A percentile compares a stretch with the other conserved stretches of the same genome.
Conservation (phyloP, 1,140 invertebrate genomes). For the Potamilus streckersoni region DNA sequence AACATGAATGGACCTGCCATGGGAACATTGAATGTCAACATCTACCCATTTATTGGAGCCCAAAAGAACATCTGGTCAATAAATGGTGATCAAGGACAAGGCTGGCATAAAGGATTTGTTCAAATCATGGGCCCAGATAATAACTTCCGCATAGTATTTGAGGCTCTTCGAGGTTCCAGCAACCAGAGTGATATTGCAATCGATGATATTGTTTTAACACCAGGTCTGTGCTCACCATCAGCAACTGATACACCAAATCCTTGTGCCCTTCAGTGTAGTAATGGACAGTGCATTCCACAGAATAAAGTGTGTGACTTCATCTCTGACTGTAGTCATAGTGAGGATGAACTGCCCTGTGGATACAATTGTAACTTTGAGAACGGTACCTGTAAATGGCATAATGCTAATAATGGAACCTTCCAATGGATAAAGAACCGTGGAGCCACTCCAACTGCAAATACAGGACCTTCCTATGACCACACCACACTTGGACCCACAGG, state of each 20-base stretch:
- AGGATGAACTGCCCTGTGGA: constrained; percentile 58
- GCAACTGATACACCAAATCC: constrained; percentile 28
- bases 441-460: constrained; percentile 27
- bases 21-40: constrained; percentile 51
- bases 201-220: constrained; percentile 50
- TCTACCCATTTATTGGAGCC: constrained; percentile 11
- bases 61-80: constrained; percentile 43
- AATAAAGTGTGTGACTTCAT: constrained; percentile 58
- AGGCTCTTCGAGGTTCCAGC: constrained; percentile 44
- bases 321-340: constrained; percentile 53
- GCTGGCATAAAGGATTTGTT: constrained; percentile 46
- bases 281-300: constrained; percentile 40
- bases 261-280: constrained; percentile 41
- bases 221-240: constrained; percentile 32
- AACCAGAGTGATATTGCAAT: constrained; percentile 55
- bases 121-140: constrained; percentile 29
- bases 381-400: constrained; percentile 46
- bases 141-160: constrained; percentile 45
- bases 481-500: constrained; percentile 41
- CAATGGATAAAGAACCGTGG: constrained; percentile 39
- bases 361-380: constrained; percentile 57
- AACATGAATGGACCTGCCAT: constrained; percentile 79
- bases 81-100: constrained; percentile 51
- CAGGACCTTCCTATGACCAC: constrained; percentile 49
- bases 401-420: constrained; percentile 27